Conservation (phyloP, 2,888 invertebrate species). For the Acanthococcus lagerstroemiae region DNA sequence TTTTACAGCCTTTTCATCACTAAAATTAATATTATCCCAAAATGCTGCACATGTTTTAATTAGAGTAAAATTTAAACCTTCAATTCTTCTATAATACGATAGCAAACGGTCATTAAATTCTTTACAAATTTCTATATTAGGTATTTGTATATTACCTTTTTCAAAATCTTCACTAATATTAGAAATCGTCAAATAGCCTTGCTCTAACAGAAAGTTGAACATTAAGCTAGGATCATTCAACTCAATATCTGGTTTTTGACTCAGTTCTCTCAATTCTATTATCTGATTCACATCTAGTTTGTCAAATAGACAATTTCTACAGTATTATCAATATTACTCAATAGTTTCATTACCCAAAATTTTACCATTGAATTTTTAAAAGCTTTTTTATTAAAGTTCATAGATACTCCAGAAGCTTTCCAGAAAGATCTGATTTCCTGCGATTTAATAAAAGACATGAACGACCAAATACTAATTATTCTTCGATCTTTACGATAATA, state of each 20-base stretch:
- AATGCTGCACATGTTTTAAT: constrained; percentile 4
- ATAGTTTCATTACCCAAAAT: constrained; percentile 6
- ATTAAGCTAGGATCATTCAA: constrained; percentile 1
- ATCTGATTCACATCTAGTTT: background rate
- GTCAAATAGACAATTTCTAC: background rate
- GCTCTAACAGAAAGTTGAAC: constrained; percentile 5
- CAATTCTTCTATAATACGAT: constrained; percentile 5
- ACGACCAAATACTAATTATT: background rate
- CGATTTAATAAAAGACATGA: background rate
- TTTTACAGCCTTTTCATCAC: constrained; percentile 4
- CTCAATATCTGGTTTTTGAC: constrained; percentile 4
- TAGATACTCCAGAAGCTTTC: background rate
- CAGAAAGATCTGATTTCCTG: background rate
- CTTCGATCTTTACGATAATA: background rate
- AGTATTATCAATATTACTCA: constrained; percentile 3
- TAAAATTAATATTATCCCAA: constrained; percentile 9
- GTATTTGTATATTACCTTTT: background rate
- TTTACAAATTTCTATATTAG: background rate
- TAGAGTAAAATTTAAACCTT: constrained; percentile 6
- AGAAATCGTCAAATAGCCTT: constrained; percentile 2
- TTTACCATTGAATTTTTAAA: background rate
- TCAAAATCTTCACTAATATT: background rate
- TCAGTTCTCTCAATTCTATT: background rate
- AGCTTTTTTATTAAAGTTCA: background rate
- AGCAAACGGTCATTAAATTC: constrained; percentile 2